These are phyloP conservation scores for Apamea crenata DNA, from an alignment of 2,888 invertebrate genomes.

Conservation along the genomic window DNA sequence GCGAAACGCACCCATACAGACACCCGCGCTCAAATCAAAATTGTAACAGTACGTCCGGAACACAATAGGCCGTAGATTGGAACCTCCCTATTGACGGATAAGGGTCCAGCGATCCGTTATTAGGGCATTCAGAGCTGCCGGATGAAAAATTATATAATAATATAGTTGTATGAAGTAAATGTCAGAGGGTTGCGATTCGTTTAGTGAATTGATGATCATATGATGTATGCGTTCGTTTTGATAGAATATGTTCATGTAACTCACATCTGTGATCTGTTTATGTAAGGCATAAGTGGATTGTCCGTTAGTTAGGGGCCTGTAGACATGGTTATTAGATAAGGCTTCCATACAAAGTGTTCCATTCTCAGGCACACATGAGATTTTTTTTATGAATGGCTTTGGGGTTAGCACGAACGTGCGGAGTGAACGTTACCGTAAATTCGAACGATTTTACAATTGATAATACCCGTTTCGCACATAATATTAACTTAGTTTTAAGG, in stretches of 20 bases:
- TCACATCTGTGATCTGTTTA: constrained; percentile 22
- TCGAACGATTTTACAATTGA: background rate
- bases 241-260: background rate
- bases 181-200: background rate
- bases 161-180: constrained; percentile 21
- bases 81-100: constrained; percentile 57
- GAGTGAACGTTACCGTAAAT: background rate
- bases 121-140: constrained; percentile 55
- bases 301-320: background rate
- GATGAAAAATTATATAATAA: constrained; percentile 51
- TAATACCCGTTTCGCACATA: background rate
- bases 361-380: background rate
- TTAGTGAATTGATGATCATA: constrained; percentile 20
- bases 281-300: background rate
- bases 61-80: constrained; percentile 67
- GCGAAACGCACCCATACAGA: constrained; percentile 1
- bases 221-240: constrained; percentile 22
- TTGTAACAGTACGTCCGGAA: constrained; percentile 29
- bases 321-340: background rate
- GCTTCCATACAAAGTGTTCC: background rate
- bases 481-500: too few species aligned
- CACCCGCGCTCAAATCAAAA: constrained; percentile 44
- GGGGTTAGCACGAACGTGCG: background rate
- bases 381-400: background rate
- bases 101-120: constrained; percentile 58